A percentile compares a stretch with the other conserved stretches of the same genome.
These are phyloP conservation scores for Heteromurus nitidus DNA, from an alignment of 2,888 invertebrate species.

Conservation along the genomic window DNA sequence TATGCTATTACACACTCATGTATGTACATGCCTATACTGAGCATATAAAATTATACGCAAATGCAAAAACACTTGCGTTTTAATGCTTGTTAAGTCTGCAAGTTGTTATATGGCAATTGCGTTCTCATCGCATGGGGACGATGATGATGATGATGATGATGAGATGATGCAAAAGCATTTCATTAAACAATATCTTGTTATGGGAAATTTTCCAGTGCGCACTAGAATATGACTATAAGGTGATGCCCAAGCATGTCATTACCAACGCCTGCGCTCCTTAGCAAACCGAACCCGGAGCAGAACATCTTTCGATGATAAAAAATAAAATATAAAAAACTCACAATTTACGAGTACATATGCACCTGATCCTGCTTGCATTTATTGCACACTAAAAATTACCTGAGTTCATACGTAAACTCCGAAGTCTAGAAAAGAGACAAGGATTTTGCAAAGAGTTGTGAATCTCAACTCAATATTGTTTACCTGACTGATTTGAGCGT, in stretches of 20 bases:
- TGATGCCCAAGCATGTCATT: no score
- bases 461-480: conserved; percentile 25
- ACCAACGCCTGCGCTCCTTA: background rate
- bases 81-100: conserved; percentile 38
- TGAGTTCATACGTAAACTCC: no score
- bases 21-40: background rate
- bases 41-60: no score
- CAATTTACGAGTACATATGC: no score
- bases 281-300: background rate
- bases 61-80: conserved; percentile 56
- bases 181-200: conserved; percentile 37
- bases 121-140: conserved; percentile 1
- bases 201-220: conserved; percentile 62
- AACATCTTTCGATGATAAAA: no score
- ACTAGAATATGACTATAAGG: background rate
- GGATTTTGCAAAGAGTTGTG: conserved; percentile 14
- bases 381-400: no score
- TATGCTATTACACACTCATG: background rate
- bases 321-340: no score
- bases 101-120: no score
- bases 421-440: no score
- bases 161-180: no score
- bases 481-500: conserved; percentile 31
- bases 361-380: no score
- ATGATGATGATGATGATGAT: conserved; percentile 42